Evolutionary conservation across 2,113 vertebrate species (phyloP).

Genomic region (Garra rufa): DNA sequence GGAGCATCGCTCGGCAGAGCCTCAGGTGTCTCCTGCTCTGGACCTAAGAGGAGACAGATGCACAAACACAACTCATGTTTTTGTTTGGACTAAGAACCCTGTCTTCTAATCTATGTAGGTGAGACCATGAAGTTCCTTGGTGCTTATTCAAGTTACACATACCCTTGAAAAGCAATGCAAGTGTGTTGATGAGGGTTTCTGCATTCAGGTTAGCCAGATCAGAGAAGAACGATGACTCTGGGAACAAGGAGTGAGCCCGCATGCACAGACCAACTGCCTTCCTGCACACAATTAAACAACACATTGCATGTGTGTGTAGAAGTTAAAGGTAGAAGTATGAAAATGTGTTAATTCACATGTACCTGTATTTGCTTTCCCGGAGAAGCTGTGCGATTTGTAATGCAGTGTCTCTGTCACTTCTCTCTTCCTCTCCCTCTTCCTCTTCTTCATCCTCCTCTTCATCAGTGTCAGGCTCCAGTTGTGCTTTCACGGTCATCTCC

Average conservation of each 20-base stretch:
- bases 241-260: constrained; percentile 75
- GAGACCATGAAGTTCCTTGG: not conserved
- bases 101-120: not conserved
- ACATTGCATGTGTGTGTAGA: not conserved
- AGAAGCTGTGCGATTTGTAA: constrained; percentile 80
- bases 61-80: not conserved
- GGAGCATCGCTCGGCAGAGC: constrained; percentile 61
- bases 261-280: constrained; percentile 81
- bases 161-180: constrained; percentile 88
- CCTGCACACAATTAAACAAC: constrained; percentile 67
- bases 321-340: not conserved
- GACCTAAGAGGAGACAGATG: constrained; percentile 63
- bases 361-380: constrained; percentile 90
- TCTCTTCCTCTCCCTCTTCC: constrained; percentile 55
- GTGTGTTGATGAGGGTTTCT: constrained; percentile 73
- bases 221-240: constrained; percentile 78
- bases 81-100: not conserved
- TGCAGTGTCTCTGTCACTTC: constrained; percentile 73
- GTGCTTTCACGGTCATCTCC: constrained; percentile 72
- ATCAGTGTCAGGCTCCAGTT: constrained; percentile 70
- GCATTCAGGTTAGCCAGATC: constrained; percentile 64
- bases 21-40: constrained; percentile 65
- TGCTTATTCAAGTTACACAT: too few relatives aligned
- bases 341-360: not conserved
- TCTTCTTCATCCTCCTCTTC: constrained; percentile 58